A percentile compares a stretch with the other conserved stretches of the same genome.
phyloP scores from a whole-genome alignment of 2,797 vertebrate species.

The Sebastes jordani region DNA sequence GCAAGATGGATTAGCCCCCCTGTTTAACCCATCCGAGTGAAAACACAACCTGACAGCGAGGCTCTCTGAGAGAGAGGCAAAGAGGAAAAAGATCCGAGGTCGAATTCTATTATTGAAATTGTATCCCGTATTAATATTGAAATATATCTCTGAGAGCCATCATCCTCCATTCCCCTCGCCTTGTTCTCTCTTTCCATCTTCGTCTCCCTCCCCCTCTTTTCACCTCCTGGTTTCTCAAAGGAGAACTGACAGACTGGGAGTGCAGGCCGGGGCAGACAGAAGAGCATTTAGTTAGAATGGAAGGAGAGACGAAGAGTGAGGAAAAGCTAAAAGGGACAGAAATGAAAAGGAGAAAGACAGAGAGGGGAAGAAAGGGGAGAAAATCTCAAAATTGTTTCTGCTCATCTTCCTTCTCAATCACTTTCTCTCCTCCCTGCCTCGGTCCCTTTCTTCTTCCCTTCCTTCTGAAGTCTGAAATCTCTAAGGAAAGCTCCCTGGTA shows the following conservation, averaged over 20 bases:
- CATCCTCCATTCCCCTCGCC: slow-evolving; percentile 39
- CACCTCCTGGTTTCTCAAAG: slow-evolving; percentile 45
- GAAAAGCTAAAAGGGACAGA: slow-evolving; percentile 16
- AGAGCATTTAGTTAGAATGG: slow-evolving; percentile 21
- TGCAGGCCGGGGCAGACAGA: slow-evolving; percentile 26
- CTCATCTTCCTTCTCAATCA: slow-evolving; percentile 38
- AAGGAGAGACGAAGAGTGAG: slow-evolving; percentile 1
- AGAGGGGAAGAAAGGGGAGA: not conserved
- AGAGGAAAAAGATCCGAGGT: slow-evolving; percentile 39
- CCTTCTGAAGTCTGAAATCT: slow-evolving; percentile 69
- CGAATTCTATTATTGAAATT: slow-evolving; percentile 61
- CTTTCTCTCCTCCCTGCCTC: slow-evolving; percentile 29
- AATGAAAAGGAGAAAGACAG: slow-evolving; percentile 1
- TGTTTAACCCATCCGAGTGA: slow-evolving; percentile 45
- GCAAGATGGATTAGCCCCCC: slow-evolving; percentile 58
- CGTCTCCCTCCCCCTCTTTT: slow-evolving; percentile 6
- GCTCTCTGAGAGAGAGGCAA: slow-evolving; percentile 32
- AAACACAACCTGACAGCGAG: slow-evolving; percentile 56
- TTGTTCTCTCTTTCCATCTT: slow-evolving; percentile 22
- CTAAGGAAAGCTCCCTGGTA: slow-evolving; percentile 48
- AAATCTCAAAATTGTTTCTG: slow-evolving; percentile 41
- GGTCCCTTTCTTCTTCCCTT: slow-evolving; percentile 56
- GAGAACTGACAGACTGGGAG: slow-evolving; percentile 44
- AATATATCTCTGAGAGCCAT: slow-evolving; percentile 56
- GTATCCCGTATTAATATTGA: slow-evolving; percentile 56